Evolutionary conservation across 2,113 vertebrate species (phyloP).

Genomic region (Chitala chitala): DNA sequence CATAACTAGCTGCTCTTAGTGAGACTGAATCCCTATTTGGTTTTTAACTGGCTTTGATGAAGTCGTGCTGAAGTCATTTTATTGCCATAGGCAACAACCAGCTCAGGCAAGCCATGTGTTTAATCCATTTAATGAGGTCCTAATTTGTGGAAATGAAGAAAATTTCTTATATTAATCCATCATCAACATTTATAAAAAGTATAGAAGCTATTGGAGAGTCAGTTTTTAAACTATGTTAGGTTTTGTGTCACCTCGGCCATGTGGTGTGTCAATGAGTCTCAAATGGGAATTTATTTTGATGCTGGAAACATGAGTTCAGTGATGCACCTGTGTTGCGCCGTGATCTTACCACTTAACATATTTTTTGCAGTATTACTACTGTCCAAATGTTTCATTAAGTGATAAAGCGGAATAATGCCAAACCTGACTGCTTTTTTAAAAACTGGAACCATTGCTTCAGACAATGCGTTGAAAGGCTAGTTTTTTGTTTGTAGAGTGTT

Average conservation of each 20-base stretch:
- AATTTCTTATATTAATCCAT: neutral
- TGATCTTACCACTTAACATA: neutral
- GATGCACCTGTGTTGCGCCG: too few relatives aligned
- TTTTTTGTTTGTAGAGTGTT: too few relatives aligned
- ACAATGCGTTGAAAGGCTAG: too few relatives aligned
- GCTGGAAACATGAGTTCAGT: neutral
- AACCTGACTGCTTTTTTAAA: too few relatives aligned
- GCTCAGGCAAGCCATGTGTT: neutral
- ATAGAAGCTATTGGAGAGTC: neutral
- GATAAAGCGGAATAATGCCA: too few relatives aligned
- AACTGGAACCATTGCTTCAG: too few relatives aligned
- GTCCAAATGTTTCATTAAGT: slow-evolving; percentile 10
- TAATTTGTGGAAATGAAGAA: neutral
- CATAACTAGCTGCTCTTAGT: neutral
- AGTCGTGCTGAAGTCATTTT: neutral
- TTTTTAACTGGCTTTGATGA: neutral
- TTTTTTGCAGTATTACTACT: slow-evolving; percentile 10
- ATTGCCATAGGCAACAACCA: neutral
- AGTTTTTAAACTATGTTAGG: neutral
- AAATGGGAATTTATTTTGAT: neutral
- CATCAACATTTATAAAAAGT: neutral
- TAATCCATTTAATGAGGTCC: slow-evolving; percentile 6
- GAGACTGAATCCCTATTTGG: neutral
- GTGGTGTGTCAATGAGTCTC: neutral
- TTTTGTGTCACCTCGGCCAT: neutral